Conservation (phyloP, 2,888 invertebrate species). For the Timema podura region DNA sequence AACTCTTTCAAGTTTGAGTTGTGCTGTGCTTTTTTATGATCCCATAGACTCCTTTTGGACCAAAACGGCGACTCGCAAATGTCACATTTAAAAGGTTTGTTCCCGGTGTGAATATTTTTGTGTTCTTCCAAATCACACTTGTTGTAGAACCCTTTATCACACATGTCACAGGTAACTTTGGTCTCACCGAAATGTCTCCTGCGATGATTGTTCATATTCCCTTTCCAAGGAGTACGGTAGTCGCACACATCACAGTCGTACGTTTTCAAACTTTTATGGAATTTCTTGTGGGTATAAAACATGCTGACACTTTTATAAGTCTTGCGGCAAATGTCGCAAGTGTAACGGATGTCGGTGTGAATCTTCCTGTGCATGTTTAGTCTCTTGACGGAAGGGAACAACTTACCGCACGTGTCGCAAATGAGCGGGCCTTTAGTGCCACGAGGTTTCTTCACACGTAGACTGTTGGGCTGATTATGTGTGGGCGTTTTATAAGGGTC, state of each 20-base stretch:
- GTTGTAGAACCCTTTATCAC: constrained; percentile 30
- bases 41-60: too few relatives aligned
- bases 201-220: constrained; percentile 4
- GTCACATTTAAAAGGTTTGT: constrained; percentile 22
- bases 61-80: too few relatives aligned
- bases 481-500: too few relatives aligned
- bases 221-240: neutral
- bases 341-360: constrained; percentile 37
- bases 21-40: too few relatives aligned
- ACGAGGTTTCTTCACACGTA: too few relatives aligned
- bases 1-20: too few relatives aligned
- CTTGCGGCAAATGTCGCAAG: constrained; percentile 40
- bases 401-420: constrained; percentile 38
- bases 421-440: too few relatives aligned
- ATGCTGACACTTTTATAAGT: constrained; percentile 37
- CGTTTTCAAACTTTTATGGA: neutral
- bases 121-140: constrained; percentile 35
- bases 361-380: constrained; percentile 10
- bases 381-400: constrained; percentile 20
- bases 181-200: neutral
- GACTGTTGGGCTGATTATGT: too few relatives aligned
- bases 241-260: constrained; percentile 40
- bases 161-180: constrained; percentile 20
- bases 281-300: neutral
- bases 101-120: too few relatives aligned